Base-by-base conservation (phyloP, 2,113 vertebrate genomes). In the Cyprinodon brontotheroides region DNA sequence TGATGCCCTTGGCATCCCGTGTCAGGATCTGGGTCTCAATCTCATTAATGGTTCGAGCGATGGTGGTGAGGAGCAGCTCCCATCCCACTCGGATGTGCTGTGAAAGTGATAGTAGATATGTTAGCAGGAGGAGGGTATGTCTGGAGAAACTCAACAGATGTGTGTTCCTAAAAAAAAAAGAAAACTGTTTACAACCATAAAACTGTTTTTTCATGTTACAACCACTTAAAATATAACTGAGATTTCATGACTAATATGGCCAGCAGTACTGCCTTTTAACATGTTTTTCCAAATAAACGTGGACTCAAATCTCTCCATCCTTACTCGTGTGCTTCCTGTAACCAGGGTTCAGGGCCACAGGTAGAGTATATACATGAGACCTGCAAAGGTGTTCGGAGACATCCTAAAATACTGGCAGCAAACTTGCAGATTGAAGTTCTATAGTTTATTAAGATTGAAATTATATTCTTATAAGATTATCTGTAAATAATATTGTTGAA, bases 1-100 rank as follows among this genome's bases (percentile, higher is more conserved):
- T 99, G 94, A 99, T 99, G 83, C 98, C 98, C 91, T 99, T 99
- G 2, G 98, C 97, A 13, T 99, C 98, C 10, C 97, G 94, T 22
- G 96, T 99, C 85, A 99, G 93, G 90, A 99, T 98, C 93, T 99
- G 98, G 76, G 96, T 99, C 92, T 99, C 97, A 72, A 99, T 96
- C 89, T 99, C 98, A 4, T 99, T 99, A 93, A 99, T 99, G 85
- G 97, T 98, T 79, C 98, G 95, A 87, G 98, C 97, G 37, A 99
- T 94, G 70, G 97, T 99, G 6, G 98, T 99, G 78, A 99, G 94
- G 48, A 99, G 95, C 77, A 97, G 88, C 85, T 99, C 98, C 98
- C 98, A 99, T 37, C 98, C 98, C 1, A 99, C 98, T 50, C 97
- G 97, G 70, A 99, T 95, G 82, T 99, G 98, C 98, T 99, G 48